Percentiles rank a stretch among this genome's conserved stretches.
Evolutionary conservation across 2,888 invertebrate species (phyloP).

Genomic region (Elgonia sp.): DNA sequence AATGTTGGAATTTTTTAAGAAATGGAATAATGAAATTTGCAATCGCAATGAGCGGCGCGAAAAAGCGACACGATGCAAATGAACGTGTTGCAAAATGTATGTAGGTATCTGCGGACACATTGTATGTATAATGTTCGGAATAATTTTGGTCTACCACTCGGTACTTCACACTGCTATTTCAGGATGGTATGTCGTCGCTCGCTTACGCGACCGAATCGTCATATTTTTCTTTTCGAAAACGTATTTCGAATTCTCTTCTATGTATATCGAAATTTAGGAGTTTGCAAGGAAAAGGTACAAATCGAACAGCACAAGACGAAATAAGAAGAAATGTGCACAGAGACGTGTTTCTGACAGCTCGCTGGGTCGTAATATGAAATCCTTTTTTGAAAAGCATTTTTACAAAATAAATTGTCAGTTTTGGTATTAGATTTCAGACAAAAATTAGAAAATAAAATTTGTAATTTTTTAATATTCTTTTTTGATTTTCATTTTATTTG

Average conservation of each 20-base stretch:
- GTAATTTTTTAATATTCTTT: too few relatives aligned
- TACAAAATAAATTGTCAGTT: too few relatives aligned
- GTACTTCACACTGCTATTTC: constrained; percentile 71
- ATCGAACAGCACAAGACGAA: constrained; percentile 14
- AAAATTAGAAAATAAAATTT: too few relatives aligned
- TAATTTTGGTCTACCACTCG: constrained; percentile 69
- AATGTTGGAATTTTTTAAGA: too few relatives aligned
- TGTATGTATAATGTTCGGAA: constrained; percentile 72
- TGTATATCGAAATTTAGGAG: constrained; percentile 68
- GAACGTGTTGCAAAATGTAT: constrained; percentile 50
- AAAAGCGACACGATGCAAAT: constrained; percentile 33
- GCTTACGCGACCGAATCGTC: constrained; percentile 68
- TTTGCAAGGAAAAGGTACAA: constrained; percentile 42
- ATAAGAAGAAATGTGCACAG: background rate
- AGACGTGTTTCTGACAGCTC: background rate
- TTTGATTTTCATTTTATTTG: too few relatives aligned
- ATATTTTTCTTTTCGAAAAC: constrained; percentile 74
- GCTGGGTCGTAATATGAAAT: background rate
- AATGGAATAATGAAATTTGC: background rate
- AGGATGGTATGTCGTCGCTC: constrained; percentile 71
- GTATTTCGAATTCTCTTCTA: constrained; percentile 71
- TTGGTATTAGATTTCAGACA: too few relatives aligned
- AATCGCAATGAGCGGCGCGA: background rate
- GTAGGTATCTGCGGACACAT: constrained; percentile 62
- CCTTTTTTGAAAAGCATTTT: background rate